Percentiles rank a stretch among this genome's conserved stretches.
These are phyloP conservation scores for Tetranychus urticae DNA, from an alignment of 1,140 invertebrate genomes.

Conservation along the genomic window DNA sequence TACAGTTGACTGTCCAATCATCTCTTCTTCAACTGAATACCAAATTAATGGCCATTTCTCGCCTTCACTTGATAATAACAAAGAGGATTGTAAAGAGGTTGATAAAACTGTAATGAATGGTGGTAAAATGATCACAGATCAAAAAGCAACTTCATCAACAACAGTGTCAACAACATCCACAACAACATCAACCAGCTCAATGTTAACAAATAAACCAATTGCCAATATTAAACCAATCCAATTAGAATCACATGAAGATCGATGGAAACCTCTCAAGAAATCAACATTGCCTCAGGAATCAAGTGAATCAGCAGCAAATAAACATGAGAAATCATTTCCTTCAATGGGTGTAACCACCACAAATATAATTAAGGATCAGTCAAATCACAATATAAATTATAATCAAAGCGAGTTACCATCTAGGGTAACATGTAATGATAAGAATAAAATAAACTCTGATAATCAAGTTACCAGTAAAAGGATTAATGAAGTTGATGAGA, in stretches of 20 bases:
- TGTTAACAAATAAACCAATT: background rate
- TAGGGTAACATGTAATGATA: background rate
- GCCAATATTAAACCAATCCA: slow-evolving; percentile 4
- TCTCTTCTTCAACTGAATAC: too few relatives aligned
- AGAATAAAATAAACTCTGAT: background rate
- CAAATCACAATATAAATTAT: background rate
- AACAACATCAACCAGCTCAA: too few relatives aligned
- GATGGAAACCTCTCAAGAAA: background rate
- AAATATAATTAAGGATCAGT: background rate
- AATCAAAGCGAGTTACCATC: background rate
- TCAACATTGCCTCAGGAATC: background rate
- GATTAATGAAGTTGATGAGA: background rate
- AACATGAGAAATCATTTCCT: background rate
- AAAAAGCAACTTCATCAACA: too few relatives aligned
- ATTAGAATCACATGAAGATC: background rate
- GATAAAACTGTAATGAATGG: too few relatives aligned
- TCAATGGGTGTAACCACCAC: background rate
- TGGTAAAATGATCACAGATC: too few relatives aligned
- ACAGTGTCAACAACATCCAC: too few relatives aligned
- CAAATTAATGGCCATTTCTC: too few relatives aligned
- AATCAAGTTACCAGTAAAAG: background rate
- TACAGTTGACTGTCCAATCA: too few relatives aligned
- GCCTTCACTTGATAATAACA: too few relatives aligned
- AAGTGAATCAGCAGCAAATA: background rate
- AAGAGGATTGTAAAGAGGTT: too few relatives aligned